Percentiles rank a stretch among this genome's conserved stretches.
Evolutionary conservation across 53 echinoderm and acorn worm genomes (phyloP).

Genomic region (Apostichopus leukothele): DNA sequence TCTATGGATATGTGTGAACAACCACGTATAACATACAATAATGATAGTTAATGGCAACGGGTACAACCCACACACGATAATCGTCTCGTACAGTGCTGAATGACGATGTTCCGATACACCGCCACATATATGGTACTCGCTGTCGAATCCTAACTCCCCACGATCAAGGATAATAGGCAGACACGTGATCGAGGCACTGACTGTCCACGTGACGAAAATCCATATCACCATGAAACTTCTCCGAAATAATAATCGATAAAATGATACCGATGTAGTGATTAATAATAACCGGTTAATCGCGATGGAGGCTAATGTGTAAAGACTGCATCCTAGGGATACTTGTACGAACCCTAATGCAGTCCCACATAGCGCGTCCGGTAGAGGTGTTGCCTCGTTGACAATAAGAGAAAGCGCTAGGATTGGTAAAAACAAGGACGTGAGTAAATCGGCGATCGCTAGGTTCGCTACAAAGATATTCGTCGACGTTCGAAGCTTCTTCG

Average conservation of each 20-base stretch:
- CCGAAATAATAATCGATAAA: not conserved
- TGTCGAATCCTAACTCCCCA: slow-evolving; percentile 54
- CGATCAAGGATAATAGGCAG: slow-evolving; percentile 42
- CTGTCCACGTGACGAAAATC: slow-evolving; percentile 65
- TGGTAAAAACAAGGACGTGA: slow-evolving; percentile 25
- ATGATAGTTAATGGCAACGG: slow-evolving; percentile 10
- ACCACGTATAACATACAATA: slow-evolving; percentile 1
- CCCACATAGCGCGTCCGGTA: slow-evolving; percentile 16
- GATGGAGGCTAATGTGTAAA: slow-evolving; percentile 46
- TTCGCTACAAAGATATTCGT: slow-evolving; percentile 48
- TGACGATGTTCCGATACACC: slow-evolving; percentile 49
- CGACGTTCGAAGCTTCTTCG: slow-evolving; percentile 30
- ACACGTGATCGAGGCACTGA: slow-evolving; percentile 51
- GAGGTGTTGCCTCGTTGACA: not conserved
- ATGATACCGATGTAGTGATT: not conserved
- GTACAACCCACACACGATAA: slow-evolving; percentile 10
- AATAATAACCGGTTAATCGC: slow-evolving; percentile 47
- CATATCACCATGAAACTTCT: slow-evolving; percentile 37
- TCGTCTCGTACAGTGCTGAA: slow-evolving; percentile 38
- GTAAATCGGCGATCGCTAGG: slow-evolving; percentile 40
- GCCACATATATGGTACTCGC: slow-evolving; percentile 59
- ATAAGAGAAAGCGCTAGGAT: slow-evolving; percentile 2
- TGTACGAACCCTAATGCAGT: not conserved
- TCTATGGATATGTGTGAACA: not conserved
- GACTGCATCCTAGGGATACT: slow-evolving; percentile 29